Conservation (phyloP, 2,113 vertebrate species). For the Tenrec ecaudatus region DNA sequence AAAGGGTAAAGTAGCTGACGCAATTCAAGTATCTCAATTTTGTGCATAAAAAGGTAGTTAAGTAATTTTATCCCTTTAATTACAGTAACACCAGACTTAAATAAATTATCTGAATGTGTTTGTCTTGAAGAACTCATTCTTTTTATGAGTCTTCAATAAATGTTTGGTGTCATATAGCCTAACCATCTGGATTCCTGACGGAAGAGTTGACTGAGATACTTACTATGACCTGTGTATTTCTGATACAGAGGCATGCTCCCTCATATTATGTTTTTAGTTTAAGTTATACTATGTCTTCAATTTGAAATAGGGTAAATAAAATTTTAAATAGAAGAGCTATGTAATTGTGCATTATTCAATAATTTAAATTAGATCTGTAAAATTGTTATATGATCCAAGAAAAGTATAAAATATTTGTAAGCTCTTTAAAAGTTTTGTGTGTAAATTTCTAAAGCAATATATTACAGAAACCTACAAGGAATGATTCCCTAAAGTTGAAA, state of each 20-base stretch:
- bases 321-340: constrained; percentile 12
- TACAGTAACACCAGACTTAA: constrained; percentile 4
- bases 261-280: constrained; percentile 18
- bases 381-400: constrained; percentile 7
- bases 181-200: constrained; percentile 10
- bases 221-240: not conserved
- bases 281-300: not conserved
- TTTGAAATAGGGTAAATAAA: not conserved
- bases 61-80: not conserved
- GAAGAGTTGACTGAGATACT: not conserved
- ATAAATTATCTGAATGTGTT: not conserved
- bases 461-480: not conserved
- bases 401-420: not conserved
- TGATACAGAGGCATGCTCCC: not conserved
- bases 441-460: not conserved
- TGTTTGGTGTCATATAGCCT: not conserved
- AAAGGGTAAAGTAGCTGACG: not conserved
- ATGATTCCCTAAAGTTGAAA: not conserved
- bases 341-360: not conserved
- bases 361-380: constrained; percentile 17
- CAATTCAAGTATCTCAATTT: no score
- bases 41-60: not conserved
- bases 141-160: not conserved
- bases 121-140: constrained; percentile 18
- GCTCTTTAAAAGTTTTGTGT: constrained; percentile 1